Conservation (phyloP, 30 jellyfish, hydroid and myxozoan species). For the Aurelia sp. region DNA sequence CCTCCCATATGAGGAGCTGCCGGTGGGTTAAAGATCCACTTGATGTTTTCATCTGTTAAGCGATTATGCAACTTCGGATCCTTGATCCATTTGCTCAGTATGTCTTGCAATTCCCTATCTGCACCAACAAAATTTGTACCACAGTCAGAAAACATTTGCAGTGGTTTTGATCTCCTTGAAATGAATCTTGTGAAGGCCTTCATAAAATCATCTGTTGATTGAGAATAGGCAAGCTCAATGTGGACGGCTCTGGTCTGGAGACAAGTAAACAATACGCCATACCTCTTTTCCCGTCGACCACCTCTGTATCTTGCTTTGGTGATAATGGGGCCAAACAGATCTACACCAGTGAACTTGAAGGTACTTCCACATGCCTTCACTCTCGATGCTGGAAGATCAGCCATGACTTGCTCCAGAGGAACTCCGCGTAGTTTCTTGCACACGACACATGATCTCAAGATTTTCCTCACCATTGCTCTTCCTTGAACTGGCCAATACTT, state of each 20-base stretch:
- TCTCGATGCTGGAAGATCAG: slow-evolving; percentile 50
- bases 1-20: slow-evolving; percentile 63
- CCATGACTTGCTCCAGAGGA: slow-evolving; percentile 1
- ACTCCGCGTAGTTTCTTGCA: slow-evolving; percentile 43
- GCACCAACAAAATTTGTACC: slow-evolving; percentile 28
- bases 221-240: slow-evolving; percentile 35
- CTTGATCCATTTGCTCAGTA: slow-evolving; percentile 14
- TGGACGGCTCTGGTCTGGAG: slow-evolving; percentile 53
- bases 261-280: slow-evolving; percentile 44
- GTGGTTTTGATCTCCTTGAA: slow-evolving; percentile 39
- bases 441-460: slow-evolving; percentile 23
- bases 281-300: slow-evolving; percentile 46
- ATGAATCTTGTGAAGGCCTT: slow-evolving; percentile 35
- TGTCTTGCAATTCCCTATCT: not conserved
- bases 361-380: slow-evolving; percentile 34
- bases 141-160: slow-evolving; percentile 21
- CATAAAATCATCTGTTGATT: slow-evolving; percentile 39
- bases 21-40: slow-evolving; percentile 49
- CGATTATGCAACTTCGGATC: slow-evolving; percentile 15
- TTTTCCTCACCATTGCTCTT: slow-evolving; percentile 33
- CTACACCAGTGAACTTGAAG: slow-evolving; percentile 52
- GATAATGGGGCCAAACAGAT: slow-evolving; percentile 36
- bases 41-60: slow-evolving; percentile 20
- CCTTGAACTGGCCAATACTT: slow-evolving; percentile 45
- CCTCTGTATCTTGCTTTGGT: slow-evolving; percentile 29